Evolutionary conservation across 2,797 vertebrate genomes (phyloP), one percentile per base, ranked within the genome.

Genomic region (Pteropus rufus): DNA sequence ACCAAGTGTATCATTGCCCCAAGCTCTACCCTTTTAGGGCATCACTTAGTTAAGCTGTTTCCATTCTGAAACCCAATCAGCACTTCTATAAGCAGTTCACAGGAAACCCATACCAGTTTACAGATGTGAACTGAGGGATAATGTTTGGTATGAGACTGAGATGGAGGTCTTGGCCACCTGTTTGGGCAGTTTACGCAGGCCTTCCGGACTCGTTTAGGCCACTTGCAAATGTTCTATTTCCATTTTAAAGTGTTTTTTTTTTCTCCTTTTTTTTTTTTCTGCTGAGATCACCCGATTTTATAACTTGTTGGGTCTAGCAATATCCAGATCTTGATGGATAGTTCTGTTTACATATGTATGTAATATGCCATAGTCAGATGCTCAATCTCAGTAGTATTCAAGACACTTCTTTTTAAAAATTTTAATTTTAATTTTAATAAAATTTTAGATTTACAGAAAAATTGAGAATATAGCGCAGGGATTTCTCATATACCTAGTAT

Each of bases 401-500:
- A 62, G 31, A 56, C 87, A 34, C 36, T 58, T 23, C 16, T 69
- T 84, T 64, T 62, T 41, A 31, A 89, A 67, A 67, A 58, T 34
- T 21, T 10, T 52, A 39, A 36, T 58, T 62, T 56, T 21, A 54
- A 77, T 29, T 79, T 76, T 44, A 89, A 10, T 19, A 77, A 70
- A 60, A 12, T 49, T 82, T 75, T 62, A 69, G 24, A 84, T 84
- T 56, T 79, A 39, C 12, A 88, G 90, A 46, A 64, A 92, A 89
- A 64, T 56, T 64, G 10, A 65, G 54, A 83, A 10, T 18, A 58
- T 58, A 83, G 18, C 23, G 73, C 34, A 44, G 31, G 34, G 15
- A 21, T 2, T 44, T 73, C 36, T 88, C 36, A 18, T 34, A 16
- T 29, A 73, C 34, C 12, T 6, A 23, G 2, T 29, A 65, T 14